Base-by-base conservation (phyloP, 2,113 vertebrate species). In the Halichoeres trimaculatus region DNA sequence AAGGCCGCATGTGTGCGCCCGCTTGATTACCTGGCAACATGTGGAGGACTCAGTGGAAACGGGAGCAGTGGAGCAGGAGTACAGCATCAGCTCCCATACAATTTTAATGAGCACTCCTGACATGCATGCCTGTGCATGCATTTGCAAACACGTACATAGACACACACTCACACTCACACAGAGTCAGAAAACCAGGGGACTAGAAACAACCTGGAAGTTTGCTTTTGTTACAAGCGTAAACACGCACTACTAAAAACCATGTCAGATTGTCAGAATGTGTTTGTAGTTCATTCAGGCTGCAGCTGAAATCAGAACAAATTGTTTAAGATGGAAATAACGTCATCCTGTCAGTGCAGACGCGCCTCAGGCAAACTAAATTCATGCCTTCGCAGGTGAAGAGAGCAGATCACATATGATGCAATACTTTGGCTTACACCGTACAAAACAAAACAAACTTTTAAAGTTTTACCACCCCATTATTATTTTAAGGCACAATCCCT, bases 61-160 rank as follows among this genome's bases (percentile, higher is more conserved):
- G 23, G 52, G 55, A 81, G 74, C 70, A 60, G 48, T 56, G 71
- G 48, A 67, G 72, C 75, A 34, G 48, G 53, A 72, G 20, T 45
- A 68, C 43, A 40, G 47, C 70, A 59, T 71, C 78, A 38, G 47
- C 61, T 62, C 52, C 59, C 70, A 76, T 60, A 30, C 53, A 74
- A 53, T 57, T 81, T 79, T 85, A 90, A 85, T 87, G 78, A 84
- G 75, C 52, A 36, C 56, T 59, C 36, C 48, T 70, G 74, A 81
- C 60, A 71, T 8, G 10, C 70, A 74, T 67, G 57, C 52, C 34
- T 24, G 55, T 52, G 60, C 52, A 48, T 48, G 50, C 47, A 35
- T 56, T 76, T 70, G 58, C 50, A 83, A 54, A 73, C 20, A 51
- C 54, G 55, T n/a, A 38, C 19, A 12, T 35, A 30, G 11, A 50